Evolutionary conservation across 2,113 vertebrate species (phyloP), one percentile per base, ranked within the genome.

Genomic region (Gambusia holbrooki): DNA sequence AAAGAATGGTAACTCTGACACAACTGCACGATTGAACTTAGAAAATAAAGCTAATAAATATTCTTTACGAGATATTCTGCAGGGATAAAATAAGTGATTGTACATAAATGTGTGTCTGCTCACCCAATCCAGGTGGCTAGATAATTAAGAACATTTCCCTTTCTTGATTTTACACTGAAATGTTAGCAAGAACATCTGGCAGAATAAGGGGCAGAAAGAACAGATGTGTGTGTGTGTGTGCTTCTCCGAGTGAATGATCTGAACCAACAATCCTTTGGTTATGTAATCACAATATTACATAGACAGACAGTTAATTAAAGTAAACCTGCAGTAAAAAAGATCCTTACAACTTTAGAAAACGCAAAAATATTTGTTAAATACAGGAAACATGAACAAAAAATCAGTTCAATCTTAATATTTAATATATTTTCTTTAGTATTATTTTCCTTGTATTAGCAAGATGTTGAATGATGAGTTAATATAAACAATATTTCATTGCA

Each of bases 121-220:
- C 32, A 25, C 42, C 25, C 35, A 35, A 51, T 81, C 89, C 89
- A 92, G 90, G 89, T 88, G 89, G 88, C 74, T 32, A 74, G 78
- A 86, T 90, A 92, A 92, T 92, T 89, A 85, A 90, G 89, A 90
- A 88, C 82, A 87, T 92, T 82, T 82, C 75, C 88, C 84, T 84
- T 74, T 78, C 81, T 90, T 84, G 85, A 84, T 86, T 90, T 92
- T 89, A 90, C 86, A 87, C 69, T 0, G 10, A 85, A 83, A 76
- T 82, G 64, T 77, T 69, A 84, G 51, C 19, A 67, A 45, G 71
- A 90, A 90, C 90, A 90, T 90, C 86, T 90, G 84, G 83, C 67
- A 22, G 54, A 68, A 66, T 42, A 62, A 76, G 10, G 28, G 42
- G 77, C 35, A 29, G 35, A 33, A 69, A 11, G 25, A 72, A 63